These are phyloP conservation scores for Tetragonisca angustula DNA, from an alignment of 2,888 invertebrate genomes.

Conservation along the genomic window DNA sequence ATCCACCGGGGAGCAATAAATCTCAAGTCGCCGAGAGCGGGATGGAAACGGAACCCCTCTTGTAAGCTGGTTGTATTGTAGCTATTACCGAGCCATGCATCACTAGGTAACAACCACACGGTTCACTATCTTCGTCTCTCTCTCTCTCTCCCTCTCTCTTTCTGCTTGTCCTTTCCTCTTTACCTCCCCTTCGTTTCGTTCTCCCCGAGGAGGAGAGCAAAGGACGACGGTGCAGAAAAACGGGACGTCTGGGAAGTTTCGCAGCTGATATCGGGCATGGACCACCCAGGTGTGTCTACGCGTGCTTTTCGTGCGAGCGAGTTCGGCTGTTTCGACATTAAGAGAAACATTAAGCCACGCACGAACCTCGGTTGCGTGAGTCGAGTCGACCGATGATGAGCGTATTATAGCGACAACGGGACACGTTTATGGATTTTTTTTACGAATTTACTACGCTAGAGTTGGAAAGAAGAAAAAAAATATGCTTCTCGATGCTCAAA, in stretches of 20 bases:
- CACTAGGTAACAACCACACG: constrained; percentile 82
- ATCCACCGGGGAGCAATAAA: constrained; percentile 82
- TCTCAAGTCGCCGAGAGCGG: constrained; percentile 80
- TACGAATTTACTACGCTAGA: background rate
- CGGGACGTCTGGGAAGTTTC: constrained; percentile 78
- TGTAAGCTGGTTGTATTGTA: constrained; percentile 83
- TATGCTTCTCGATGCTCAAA: too few relatives aligned
- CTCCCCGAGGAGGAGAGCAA: constrained; percentile 77
- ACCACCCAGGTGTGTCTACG: constrained; percentile 80
- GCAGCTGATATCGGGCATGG: constrained; percentile 80
- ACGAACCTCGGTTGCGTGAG: constrained; percentile 48
- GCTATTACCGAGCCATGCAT: constrained; percentile 84
- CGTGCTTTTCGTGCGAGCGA: constrained; percentile 40
- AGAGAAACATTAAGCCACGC: constrained; percentile 57
- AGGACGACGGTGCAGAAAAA: constrained; percentile 81
- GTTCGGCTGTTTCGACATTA: constrained; percentile 53
- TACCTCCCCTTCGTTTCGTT: constrained; percentile 41
- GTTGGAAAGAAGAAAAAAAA: background rate
- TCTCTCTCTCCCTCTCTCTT: constrained; percentile 10
- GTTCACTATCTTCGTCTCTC: constrained; percentile 68
- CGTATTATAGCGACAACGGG: constrained; percentile 14
- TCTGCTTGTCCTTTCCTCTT: constrained; percentile 38
- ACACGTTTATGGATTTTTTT: background rate
- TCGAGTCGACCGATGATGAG: constrained; percentile 34
- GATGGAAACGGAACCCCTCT: constrained; percentile 81